These are phyloP conservation scores for Trissolcus japonicus DNA, from an alignment of 2,888 invertebrate genomes.

Conservation along the genomic window DNA sequence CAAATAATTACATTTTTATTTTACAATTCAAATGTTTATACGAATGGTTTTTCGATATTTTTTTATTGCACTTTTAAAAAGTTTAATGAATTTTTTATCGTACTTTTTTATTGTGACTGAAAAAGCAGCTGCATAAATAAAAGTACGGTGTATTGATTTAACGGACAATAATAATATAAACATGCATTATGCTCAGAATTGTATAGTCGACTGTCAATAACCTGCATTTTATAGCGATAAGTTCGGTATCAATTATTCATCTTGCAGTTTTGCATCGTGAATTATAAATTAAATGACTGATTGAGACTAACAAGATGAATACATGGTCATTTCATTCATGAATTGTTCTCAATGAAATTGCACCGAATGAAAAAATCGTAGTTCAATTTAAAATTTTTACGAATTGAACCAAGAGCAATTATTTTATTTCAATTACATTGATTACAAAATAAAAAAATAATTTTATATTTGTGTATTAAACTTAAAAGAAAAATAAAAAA, in stretches of 20 bases:
- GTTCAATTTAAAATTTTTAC: too few relatives aligned
- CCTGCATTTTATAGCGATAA: constrained; percentile 19
- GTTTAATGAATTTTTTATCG: constrained; percentile 5
- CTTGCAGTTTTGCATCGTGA: constrained; percentile 19
- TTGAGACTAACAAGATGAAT: constrained; percentile 8
- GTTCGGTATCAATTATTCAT: constrained; percentile 31
- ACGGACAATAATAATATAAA: constrained; percentile 42
- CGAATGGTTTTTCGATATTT: neutral
- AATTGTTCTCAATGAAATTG: too few relatives aligned
- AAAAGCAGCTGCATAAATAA: constrained; percentile 40
- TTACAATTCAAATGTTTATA: neutral
- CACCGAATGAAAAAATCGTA: too few relatives aligned
- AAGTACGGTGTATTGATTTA: constrained; percentile 37
- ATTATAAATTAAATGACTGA: constrained; percentile 26
- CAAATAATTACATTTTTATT: neutral
- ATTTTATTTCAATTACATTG: too few relatives aligned
- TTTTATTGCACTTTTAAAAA: neutral
- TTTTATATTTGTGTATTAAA: too few relatives aligned
- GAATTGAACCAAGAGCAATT: too few relatives aligned
- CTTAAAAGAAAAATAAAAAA: too few relatives aligned
- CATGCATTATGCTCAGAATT: constrained; percentile 21
- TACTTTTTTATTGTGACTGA: neutral
- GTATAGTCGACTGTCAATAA: constrained; percentile 37
- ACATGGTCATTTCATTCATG: too few relatives aligned
- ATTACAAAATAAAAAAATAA: too few relatives aligned